phyloP scores from a whole-genome alignment of 2,888 invertebrate genomes.

The Drymonia ruficornis region DNA sequence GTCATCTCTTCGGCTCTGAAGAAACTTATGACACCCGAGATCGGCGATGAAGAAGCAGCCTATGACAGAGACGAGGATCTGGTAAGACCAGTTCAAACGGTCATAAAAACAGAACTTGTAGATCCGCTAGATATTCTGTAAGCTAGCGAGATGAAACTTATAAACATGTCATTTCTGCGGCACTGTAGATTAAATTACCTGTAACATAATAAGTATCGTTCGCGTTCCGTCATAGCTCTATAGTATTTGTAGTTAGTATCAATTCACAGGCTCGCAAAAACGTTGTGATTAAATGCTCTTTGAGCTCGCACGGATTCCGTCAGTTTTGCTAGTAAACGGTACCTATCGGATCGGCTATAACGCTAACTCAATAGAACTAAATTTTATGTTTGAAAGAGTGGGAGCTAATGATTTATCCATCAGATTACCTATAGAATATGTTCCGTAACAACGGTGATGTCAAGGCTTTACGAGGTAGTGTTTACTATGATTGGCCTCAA shows the following conservation, averaged over 20 bases:
- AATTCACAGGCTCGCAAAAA: slow-evolving; percentile 21
- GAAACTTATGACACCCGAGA: slow-evolving; percentile 77
- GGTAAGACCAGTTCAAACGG: slow-evolving; percentile 80
- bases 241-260: slow-evolving; percentile 12
- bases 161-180: not conserved
- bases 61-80: slow-evolving; percentile 89
- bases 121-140: slow-evolving; percentile 14
- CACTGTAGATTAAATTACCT: slow-evolving; percentile 27
- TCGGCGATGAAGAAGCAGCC: slow-evolving; percentile 84
- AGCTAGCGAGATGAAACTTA: not conserved
- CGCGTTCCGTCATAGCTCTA: slow-evolving; percentile 25
- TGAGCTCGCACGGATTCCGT: slow-evolving; percentile 20
- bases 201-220: slow-evolving; percentile 38
- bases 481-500: not conserved
- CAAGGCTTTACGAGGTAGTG: too few relatives aligned
- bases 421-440: not conserved
- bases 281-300: too few relatives aligned
- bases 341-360: slow-evolving; percentile 19
- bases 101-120: slow-evolving; percentile 15
- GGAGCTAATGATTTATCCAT: not conserved
- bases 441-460: not conserved
- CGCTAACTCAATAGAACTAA: not conserved
- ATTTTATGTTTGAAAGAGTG: not conserved
- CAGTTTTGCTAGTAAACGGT: slow-evolving; percentile 22
- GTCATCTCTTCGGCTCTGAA: slow-evolving; percentile 82